phyloP scores from a whole-genome alignment of 1,140 invertebrate species.

The Achatina immaculata region DNA sequence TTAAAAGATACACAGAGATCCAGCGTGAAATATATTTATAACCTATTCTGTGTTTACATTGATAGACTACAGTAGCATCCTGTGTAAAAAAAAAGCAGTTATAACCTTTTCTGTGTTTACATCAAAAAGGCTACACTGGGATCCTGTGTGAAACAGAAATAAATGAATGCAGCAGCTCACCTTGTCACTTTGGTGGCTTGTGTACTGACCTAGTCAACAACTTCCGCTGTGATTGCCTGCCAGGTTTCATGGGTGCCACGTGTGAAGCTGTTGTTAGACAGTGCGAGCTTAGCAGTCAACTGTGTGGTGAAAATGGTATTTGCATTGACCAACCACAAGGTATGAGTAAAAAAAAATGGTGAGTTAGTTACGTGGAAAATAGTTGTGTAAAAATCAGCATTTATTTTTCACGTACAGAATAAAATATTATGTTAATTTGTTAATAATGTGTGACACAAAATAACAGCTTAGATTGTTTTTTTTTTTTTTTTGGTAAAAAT shows the following conservation, averaged over 20 bases:
- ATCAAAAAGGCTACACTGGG: conserved; percentile 42
- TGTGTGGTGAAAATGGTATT: conserved; percentile 50
- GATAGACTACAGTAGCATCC: too few relatives aligned
- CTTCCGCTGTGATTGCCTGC: conserved; percentile 49
- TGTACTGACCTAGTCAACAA: conserved; percentile 67
- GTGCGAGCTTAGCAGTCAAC: conserved; percentile 48
- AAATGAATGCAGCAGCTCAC: conserved; percentile 49
- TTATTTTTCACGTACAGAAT: too few relatives aligned
- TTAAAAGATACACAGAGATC: too few relatives aligned
- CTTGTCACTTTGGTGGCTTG: conserved; percentile 50
- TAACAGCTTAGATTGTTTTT: too few relatives aligned
- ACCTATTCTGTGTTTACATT: too few relatives aligned
- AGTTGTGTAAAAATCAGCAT: too few relatives aligned
- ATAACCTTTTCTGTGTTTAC: neutral
- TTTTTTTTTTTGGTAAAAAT: too few relatives aligned
- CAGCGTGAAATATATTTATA: too few relatives aligned
- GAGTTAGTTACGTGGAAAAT: neutral
- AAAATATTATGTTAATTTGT: too few relatives aligned
- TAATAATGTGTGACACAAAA: too few relatives aligned
- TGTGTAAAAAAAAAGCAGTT: too few relatives aligned
- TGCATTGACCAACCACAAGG: conserved; percentile 55
- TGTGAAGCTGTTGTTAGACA: conserved; percentile 53
- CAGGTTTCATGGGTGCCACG: conserved; percentile 43
- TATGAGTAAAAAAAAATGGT: too few relatives aligned
- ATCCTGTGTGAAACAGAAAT: conserved; percentile 46